Evolutionary conservation across 2,888 invertebrate genomes (phyloP).

Genomic region (Athalia circularis): DNA sequence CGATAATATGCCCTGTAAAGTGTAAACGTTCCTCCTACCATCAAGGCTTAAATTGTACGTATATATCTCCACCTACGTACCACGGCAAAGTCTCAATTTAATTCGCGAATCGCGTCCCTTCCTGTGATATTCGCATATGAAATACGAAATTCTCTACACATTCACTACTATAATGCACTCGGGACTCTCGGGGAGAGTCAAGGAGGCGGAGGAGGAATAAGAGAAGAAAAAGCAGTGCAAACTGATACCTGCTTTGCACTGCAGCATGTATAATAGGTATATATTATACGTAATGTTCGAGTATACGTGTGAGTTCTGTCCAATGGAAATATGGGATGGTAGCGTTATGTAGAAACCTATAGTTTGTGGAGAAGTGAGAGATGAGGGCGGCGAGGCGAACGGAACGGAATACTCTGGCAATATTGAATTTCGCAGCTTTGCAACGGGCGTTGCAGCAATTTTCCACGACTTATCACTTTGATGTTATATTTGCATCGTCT

Average conservation of each 20-base stretch:
- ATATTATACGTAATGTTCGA: background rate
- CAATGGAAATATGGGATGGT: background rate
- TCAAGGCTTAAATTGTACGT: no score
- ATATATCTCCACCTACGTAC: no score
- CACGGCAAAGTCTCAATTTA: no score
- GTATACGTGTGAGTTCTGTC: background rate
- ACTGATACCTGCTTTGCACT: background rate
- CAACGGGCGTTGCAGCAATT: slow-evolving; percentile 62
- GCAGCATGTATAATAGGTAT: background rate
- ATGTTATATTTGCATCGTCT: slow-evolving; percentile 51
- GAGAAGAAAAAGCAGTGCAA: no score
- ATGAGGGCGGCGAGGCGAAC: slow-evolving; percentile 13
- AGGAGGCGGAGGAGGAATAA: no score
- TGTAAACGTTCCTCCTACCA: background rate
- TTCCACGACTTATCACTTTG: slow-evolving; percentile 64
- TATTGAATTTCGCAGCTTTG: slow-evolving; percentile 61
- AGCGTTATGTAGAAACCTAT: background rate
- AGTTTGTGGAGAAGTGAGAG: slow-evolving; percentile 8
- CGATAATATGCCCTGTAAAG: background rate
- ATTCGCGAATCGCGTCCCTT: no score
- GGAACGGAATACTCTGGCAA: slow-evolving; percentile 53
- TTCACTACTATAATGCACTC: background rate
- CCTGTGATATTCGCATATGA: no score
- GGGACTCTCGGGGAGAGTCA: no score
- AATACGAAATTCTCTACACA: no score